Evolutionary conservation across 2,113 vertebrate genomes (phyloP), one percentile per base, ranked within the genome.

Genomic region (Eretmochelys imbricata): DNA sequence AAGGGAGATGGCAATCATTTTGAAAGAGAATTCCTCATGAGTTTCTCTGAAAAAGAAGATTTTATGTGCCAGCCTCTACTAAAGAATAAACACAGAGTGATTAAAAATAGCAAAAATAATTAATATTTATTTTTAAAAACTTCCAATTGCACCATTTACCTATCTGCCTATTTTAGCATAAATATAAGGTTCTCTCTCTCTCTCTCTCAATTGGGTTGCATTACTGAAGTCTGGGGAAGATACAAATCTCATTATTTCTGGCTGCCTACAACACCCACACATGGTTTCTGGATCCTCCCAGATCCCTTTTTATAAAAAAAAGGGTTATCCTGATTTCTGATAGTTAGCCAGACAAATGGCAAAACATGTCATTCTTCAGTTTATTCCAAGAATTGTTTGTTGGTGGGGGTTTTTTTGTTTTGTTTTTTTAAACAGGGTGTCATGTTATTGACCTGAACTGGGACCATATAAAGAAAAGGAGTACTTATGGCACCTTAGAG

Each of bases 351-450:
- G 94, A 85, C 19, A 87, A 93, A 87, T 35, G 14, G 54, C 2
- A 82, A 31, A 10, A 5, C 29, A 46, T 5, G 48, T 4, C 59
- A 3, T 46, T 5, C 13, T 1, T 55, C 1, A 0, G 17, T 31
- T 0, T 78, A 29, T 89, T 62, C 51, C 81, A 82, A 94, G 5
- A 50, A 46, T 9, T 92, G 35, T 65, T 1, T 57, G 14, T 65
- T 16, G 31, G 31, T 65, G 13, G 48, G 48, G 42, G 42, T 42
- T 42, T 42, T 42, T 42, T 42, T 42, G 42, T 42, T 42, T 11
- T 49, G 49, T 49, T 49, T 49, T 49, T 49, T 42, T 42, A 42
- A 42, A 42, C 42, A 42, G 42, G 42, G 42, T 42, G 42, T 42
- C 42, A 42, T 5, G 42, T 42, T 42, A 42, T 42, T 42, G 42